phyloP scores from a whole-genome alignment of 1,140 invertebrate species.

The Globodera rostochiensis region DNA sequence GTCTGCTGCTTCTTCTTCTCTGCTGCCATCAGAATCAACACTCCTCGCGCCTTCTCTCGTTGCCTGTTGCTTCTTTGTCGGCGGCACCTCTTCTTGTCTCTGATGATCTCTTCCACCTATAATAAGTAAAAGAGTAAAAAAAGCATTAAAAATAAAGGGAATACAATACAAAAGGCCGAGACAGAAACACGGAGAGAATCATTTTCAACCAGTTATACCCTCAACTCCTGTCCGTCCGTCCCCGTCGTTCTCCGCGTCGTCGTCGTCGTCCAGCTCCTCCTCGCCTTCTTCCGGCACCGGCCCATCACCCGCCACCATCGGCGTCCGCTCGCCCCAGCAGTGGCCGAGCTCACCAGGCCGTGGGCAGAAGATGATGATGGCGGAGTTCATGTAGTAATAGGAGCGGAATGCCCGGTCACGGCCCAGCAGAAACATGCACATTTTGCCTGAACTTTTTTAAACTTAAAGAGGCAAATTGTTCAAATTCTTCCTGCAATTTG shows the following conservation, averaged over 20 bases:
- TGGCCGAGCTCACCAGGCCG: background rate
- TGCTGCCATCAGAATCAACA: background rate
- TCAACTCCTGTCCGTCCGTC: no score
- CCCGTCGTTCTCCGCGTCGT: background rate
- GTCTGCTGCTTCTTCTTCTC: background rate
- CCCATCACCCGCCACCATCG: background rate
- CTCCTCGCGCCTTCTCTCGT: background rate
- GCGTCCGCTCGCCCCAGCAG: slow-evolving; percentile 19
- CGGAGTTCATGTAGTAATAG: slow-evolving; percentile 31
- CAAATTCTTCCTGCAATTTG: background rate
- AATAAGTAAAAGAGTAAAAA: no score
- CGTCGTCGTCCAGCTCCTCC: background rate
- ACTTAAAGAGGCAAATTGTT: background rate
- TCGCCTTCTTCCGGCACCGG: background rate
- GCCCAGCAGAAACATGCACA: slow-evolving; percentile 37
- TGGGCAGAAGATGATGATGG: slow-evolving; percentile 16
- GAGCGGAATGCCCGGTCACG: slow-evolving; percentile 39
- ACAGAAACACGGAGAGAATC: no score
- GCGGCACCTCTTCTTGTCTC: no score
- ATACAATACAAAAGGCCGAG: no score
- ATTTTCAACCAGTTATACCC: no score
- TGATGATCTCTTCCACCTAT: no score
- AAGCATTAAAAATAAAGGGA: no score
- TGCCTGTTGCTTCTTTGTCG: background rate
- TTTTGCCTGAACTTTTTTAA: slow-evolving; percentile 30